Conservation (phyloP, 2,797 vertebrate species). For the Sciaenops ocellatus region DNA sequence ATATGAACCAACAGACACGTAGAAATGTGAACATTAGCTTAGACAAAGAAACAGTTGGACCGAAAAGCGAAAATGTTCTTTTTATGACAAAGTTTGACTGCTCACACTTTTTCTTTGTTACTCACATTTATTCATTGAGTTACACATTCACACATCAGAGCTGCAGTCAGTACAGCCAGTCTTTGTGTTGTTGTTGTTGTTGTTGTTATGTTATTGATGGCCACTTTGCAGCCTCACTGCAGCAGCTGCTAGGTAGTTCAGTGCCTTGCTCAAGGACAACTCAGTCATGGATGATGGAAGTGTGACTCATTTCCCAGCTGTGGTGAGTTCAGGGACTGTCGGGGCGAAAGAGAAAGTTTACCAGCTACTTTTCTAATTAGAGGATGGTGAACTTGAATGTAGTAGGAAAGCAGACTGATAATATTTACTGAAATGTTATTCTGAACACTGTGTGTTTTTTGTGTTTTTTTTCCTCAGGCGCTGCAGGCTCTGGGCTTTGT, state of each 20-base stretch:
- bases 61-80: not conserved
- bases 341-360: not conserved
- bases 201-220: not conserved
- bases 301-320: conserved; percentile 21
- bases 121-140: conserved; percentile 17
- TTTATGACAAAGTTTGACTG: conserved; percentile 58
- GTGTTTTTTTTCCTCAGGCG: conserved; percentile 80
- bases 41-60: not conserved
- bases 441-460: not conserved
- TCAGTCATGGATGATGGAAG: conserved; percentile 75
- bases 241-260: conserved; percentile 10
- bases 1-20: not conserved
- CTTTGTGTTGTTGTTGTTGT: not conserved
- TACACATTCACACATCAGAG: conserved; percentile 22
- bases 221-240: conserved; percentile 23
- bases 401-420: not conserved
- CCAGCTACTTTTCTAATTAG: not conserved
- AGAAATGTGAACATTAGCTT: not conserved
- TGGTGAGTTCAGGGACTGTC: conserved; percentile 15
- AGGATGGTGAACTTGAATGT: not conserved
- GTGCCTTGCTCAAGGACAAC: conserved; percentile 80
- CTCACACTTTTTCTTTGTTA: conserved; percentile 81
- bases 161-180: conserved; percentile 23
- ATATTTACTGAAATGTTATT: not conserved
- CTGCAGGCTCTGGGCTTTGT: conserved; percentile 95